Evolutionary conservation across 2,797 vertebrate genomes (phyloP).

Genomic region (Rhynchotus rufescens): DNA sequence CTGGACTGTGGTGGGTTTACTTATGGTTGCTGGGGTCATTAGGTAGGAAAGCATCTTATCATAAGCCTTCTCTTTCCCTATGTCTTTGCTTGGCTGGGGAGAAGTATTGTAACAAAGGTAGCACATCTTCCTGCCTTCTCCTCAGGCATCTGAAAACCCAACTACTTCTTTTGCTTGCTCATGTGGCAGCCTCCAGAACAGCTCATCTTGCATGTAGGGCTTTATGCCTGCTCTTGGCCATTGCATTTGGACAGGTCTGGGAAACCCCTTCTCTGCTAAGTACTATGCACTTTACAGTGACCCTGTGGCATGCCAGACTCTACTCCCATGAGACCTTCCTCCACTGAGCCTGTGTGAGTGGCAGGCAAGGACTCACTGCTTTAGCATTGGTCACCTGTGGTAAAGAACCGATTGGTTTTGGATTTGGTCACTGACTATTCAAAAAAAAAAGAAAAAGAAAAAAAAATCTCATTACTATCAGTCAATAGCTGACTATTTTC

Average conservation of each 20-base stretch:
- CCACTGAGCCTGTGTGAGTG: rapidly evolving
- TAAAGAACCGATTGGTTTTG: not conserved
- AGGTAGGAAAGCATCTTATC: not conserved
- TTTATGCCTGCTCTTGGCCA: not conserved
- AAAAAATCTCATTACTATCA: not conserved
- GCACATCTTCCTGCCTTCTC: not conserved
- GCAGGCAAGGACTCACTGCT: not conserved
- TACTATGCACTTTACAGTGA: not conserved
- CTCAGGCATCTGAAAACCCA: not conserved
- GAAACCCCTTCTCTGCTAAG: not conserved
- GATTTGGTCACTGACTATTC: not conserved
- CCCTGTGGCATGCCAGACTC: too few species aligned
- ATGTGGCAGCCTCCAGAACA: not conserved
- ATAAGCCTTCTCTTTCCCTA: not conserved
- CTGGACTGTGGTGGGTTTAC: not conserved
- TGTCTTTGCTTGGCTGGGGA: rapidly evolving
- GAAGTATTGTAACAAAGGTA: not conserved
- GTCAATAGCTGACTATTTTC: not conserved
- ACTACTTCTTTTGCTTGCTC: not conserved
- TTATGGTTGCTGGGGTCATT: not conserved
- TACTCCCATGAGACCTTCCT: not conserved
- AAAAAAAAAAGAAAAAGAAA: not conserved
- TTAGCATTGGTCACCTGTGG: not conserved
- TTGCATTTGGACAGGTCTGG: not conserved
- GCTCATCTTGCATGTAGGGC: rapidly evolving